Base-by-base conservation (phyloP, 2,797 vertebrate genomes). In the Naso thynnoides region DNA sequence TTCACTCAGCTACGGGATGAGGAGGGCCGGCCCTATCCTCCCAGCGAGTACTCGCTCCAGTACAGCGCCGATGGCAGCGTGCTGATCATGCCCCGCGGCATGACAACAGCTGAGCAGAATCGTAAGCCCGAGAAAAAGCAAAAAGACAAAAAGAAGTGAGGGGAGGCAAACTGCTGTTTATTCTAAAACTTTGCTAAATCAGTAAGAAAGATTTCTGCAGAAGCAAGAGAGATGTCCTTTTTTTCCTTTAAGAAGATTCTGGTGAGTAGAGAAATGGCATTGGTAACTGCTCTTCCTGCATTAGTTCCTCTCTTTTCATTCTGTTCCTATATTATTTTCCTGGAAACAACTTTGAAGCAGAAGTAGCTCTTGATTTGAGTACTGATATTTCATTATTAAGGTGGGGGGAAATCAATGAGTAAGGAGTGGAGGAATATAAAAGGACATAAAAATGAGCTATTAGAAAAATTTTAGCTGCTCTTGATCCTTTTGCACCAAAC, bases 71-170 rank as follows among this genome's bases (percentile, higher is more conserved):
- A 98, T 0, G 98, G 98, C 86, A 97, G 96, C 33, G 95, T 98
- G 70, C 92, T 98, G 19, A 92, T 99, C 62, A 95, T 96, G 89
- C 97, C 97, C 0, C 96, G 97, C 5, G 83, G 94, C 42, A 68
- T 95, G 85, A 92, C 94, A 0, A 29, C 88, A 0, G 91, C 94
- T 0, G 96, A 97, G 89, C 97, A 96, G 89, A 94, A 88, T 65
- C 93, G 96, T 26, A 96, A 97, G 80, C 95, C 95, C 2, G 98
- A 99, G 82, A 96, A 97, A 84, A 99, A 99, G 89, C 96, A 96
- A 82, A 98, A 97, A 78, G 97, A 98, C 92, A 92, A 98, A 91
- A 96, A 98, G 94, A 99, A 99, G 96, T 99, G 98, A 96, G 82
- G 74, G 44, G 67, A 36, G 75, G 62, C 57, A 33, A 59, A 84